These are phyloP conservation scores for Phasianus colchicus DNA, from an alignment of 2,113 vertebrate species.

Conservation along the genomic window DNA sequence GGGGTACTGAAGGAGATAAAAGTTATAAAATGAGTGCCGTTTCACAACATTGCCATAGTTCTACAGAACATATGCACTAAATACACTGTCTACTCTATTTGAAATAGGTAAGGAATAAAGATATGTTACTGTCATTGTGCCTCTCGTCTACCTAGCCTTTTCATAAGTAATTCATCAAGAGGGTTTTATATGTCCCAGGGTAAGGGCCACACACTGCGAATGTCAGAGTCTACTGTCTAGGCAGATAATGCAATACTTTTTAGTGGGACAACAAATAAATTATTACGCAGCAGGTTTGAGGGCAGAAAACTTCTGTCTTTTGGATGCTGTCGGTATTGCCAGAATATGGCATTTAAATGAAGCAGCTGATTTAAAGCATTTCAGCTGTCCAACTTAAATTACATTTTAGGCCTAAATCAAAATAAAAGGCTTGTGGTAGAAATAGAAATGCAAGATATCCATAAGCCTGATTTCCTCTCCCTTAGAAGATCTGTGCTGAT, in stretches of 20 bases:
- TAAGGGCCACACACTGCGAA: slow-evolving; percentile 23
- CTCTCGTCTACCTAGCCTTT: neutral
- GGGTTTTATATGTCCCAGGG: neutral
- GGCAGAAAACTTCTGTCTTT: slow-evolving; percentile 12
- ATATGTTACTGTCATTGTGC: neutral
- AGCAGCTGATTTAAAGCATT: slow-evolving; percentile 3
- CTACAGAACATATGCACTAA: neutral
- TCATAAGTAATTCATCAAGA: slow-evolving; percentile 15
- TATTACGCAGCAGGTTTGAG: neutral
- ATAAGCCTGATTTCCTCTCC: neutral
- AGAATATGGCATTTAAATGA: slow-evolving; percentile 31
- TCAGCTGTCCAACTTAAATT: slow-evolving; percentile 2
- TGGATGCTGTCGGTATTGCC: neutral
- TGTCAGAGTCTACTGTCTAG: slow-evolving; percentile 16
- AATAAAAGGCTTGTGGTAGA: neutral
- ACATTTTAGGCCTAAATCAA: neutral
- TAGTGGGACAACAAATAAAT: slow-evolving; percentile 30
- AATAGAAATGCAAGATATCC: neutral
- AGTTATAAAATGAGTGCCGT: neutral
- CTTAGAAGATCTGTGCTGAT: neutral
- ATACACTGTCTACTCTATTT: neutral
- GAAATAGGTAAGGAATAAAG: neutral
- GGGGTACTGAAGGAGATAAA: rapidly evolving
- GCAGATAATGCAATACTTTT: slow-evolving; percentile 40
- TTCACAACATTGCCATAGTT: neutral